These are phyloP conservation scores for Tenthredo livida DNA, from an alignment of 2,888 invertebrate genomes.

Conservation along the genomic window DNA sequence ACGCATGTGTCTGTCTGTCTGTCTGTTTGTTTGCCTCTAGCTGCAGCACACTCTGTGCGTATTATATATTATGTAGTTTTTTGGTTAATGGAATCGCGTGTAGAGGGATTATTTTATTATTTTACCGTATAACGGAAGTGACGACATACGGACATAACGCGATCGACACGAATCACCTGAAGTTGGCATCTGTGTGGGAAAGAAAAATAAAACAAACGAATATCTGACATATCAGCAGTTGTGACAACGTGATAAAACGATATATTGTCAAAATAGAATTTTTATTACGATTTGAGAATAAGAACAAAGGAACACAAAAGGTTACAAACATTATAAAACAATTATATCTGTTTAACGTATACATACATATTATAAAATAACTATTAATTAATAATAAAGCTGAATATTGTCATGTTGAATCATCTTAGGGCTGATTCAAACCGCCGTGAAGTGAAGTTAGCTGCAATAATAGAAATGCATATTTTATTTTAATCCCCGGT, in stretches of 20 bases:
- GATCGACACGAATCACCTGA: neutral
- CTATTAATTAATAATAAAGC: neutral
- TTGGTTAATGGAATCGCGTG: neutral
- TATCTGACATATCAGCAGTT: neutral
- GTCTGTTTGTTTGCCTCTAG: too few relatives aligned
- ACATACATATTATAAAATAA: neutral
- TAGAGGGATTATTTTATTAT: neutral
- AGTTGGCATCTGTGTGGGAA: neutral
- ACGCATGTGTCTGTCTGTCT: neutral
- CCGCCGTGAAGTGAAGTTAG: neutral
- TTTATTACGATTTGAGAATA: neutral
- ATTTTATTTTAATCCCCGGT: neutral
- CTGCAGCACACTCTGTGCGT: neutral
- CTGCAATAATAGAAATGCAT: neutral
- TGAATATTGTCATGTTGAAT: neutral
- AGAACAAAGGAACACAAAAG: neutral
- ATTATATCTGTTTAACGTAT: neutral
- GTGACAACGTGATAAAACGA: neutral
- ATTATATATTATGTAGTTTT: neutral
- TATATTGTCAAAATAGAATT: neutral
- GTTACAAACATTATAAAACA: too few relatives aligned
- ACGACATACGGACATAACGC: neutral
- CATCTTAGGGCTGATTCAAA: neutral
- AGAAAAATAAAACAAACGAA: neutral
- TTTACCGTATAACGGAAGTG: neutral